Base-by-base conservation (phyloP, 2,888 invertebrate genomes). In the Myathropa florea region DNA sequence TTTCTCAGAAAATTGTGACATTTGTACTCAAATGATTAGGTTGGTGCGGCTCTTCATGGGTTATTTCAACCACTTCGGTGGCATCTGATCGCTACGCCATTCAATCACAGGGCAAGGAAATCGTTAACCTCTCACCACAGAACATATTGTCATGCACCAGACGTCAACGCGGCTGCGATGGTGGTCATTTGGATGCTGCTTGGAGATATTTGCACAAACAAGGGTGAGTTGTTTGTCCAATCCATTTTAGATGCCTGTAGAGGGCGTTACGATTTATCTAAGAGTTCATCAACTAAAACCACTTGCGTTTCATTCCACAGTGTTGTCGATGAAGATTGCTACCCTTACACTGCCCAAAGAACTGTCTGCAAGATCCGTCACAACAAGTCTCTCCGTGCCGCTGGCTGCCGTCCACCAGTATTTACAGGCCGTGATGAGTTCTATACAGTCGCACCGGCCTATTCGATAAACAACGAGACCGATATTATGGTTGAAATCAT, bases 401-500 rank as follows among this genome's bases (percentile, higher is more conserved):
- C 95, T 4, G 94, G 95, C 28, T 96, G 96, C 91, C 89, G 89
- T 21, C 91, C 93, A 4, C 92, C 92, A 0, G 91, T 91, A 0
- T 93, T 93, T 23, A 70, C 87, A 0, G 92, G 93, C 77, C 94
- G 96, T 67, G 95, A 94, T 23, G 94, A 94, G 33, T 93, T 95
- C 73, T 96, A 96, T 92, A 95, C 94, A 88, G 95, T 96, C 0
- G 96, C 95, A 0, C 97, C 97, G 0, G 96, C 96, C 26, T 96
- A 96, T 91, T 94, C 95, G 72, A 93, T 97, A 65, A 94, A 94
- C 85, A 95, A 95, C 87, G 96, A 96, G 91, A 94, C 95, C 14
- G 98, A 98, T 90, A 97, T 99, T 89, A 98, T 97, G 97, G 95
- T 96, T 72, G 98, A 99, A 91, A 97, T 99, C 70, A 94, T 95